phyloP scores from a whole-genome alignment of 2,888 invertebrate genomes.

The Rhimphoctona megacephalus region DNA sequence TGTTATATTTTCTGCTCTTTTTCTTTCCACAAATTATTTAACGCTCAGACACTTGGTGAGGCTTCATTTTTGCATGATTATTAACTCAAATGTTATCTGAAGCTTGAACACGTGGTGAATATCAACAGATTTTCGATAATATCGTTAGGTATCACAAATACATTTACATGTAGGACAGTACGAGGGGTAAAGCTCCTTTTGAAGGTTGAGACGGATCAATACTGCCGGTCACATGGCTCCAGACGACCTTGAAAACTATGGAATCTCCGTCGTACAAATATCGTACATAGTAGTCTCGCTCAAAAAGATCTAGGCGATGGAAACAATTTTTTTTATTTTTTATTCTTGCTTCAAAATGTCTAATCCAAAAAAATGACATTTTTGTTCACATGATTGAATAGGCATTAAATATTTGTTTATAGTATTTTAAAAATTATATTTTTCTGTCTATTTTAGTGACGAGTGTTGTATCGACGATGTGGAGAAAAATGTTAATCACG shows the following conservation, averaged over 20 bases:
- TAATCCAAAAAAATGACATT: background rate
- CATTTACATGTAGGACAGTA: background rate
- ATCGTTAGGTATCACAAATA: background rate
- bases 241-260: slow-evolving; percentile 52
- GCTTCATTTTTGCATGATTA: no score
- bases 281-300: background rate
- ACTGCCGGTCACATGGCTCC: slow-evolving; percentile 43
- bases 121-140: background rate
- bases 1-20: background rate
- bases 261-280: background rate
- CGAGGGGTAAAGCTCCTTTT: background rate
- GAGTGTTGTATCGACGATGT: background rate
- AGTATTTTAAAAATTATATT: background rate
- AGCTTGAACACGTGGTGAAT: background rate
- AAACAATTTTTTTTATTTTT: background rate
- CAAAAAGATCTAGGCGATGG: background rate
- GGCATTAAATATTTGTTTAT: no score
- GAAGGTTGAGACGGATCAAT: slow-evolving; percentile 54
- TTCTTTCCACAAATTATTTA: background rate
- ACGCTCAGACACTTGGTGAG: no score
- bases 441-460: no score
- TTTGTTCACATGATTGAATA: background rate
- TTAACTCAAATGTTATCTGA: background rate
- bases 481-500: background rate
- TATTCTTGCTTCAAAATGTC: no score